Base-by-base conservation (phyloP, 1,140 invertebrate genomes). In the Centruroides sculpturatus region DNA sequence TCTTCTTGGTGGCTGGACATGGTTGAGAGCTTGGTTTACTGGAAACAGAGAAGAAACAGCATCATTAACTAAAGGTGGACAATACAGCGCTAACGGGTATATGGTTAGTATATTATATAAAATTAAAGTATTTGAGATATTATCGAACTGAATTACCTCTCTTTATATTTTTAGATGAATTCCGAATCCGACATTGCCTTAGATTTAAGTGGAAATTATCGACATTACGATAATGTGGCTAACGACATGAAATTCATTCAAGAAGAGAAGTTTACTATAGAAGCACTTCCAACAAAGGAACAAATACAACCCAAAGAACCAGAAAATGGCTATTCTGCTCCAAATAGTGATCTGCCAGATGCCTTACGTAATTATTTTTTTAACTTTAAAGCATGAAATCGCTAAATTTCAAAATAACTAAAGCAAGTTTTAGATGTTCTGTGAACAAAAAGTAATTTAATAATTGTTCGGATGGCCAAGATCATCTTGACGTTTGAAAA, bases 171-270 rank as follows among this genome's bases (percentile, higher is more conserved):
- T n/a, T 69, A 82, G 82, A 78, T 83, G 13, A 77, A 79, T 58
- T 83, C 82, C 0, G 82, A 84, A 49, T 82, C 81, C 0, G 83
- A 85, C 67, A 80, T 85, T 57, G 75, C 79, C 48, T 71, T 84
- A 35, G 81, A 81, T 70, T 67, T 71, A 4, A 75, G 74, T 49
- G 83, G 82, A 13, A 84, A 81, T 68, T 84, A 83, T 71, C 81
- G 81, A 63, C 77, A 82, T 46, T 85, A 85, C 70, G 82, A 84
- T 64, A 81, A 81, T 23, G 76, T 84, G 47, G 81, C 83, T 66
- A 70, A 72, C 36, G 79, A 81, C 64, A 75, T 76, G 60, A 72
- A 75, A 36, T 72, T 77, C 50, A 63, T 71, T 3, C 55, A 41
- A 41, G 41, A 41, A 41, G 41, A 41, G 8, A 41, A 41, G 8